These are phyloP conservation scores for Tylochromis polylepis DNA, from an alignment of 2,113 vertebrate species.

Conservation along the genomic window DNA sequence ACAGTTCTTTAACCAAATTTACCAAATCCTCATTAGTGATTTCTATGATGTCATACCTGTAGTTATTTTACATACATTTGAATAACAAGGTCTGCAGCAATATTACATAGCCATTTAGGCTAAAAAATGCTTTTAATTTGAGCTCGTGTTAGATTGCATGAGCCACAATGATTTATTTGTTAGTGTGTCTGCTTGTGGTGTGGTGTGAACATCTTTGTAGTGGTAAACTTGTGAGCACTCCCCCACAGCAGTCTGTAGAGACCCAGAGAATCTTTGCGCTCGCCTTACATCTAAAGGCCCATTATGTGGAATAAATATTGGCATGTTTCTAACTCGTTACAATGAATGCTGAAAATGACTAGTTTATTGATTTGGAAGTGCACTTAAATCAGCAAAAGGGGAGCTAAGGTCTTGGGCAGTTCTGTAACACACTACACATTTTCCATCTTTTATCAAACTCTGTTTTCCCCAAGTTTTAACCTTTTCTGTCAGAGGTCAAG, in stretches of 20 bases:
- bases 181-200: neutral
- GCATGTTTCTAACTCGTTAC: neutral
- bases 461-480: neutral
- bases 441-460: neutral
- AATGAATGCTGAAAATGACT: slow-evolving; percentile 28
- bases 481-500: slow-evolving; percentile 21
- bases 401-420: neutral
- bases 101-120: neutral
- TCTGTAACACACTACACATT: neutral
- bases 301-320: slow-evolving; percentile 20
- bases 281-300: neutral
- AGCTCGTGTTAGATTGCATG: neutral
- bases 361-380: slow-evolving; percentile 21
- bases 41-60: neutral
- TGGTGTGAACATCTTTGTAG: neutral
- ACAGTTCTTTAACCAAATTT: neutral
- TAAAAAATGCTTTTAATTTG: neutral
- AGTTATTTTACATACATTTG: neutral
- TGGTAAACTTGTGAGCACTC: neutral
- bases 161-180: neutral
- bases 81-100: neutral
- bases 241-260: neutral
- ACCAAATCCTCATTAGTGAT: neutral
- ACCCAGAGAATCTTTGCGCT: neutral
- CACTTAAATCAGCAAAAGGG: neutral